Conservation (phyloP, 53 echinoderm and acorn worm genomes). For the Echinarachnius parma region DNA sequence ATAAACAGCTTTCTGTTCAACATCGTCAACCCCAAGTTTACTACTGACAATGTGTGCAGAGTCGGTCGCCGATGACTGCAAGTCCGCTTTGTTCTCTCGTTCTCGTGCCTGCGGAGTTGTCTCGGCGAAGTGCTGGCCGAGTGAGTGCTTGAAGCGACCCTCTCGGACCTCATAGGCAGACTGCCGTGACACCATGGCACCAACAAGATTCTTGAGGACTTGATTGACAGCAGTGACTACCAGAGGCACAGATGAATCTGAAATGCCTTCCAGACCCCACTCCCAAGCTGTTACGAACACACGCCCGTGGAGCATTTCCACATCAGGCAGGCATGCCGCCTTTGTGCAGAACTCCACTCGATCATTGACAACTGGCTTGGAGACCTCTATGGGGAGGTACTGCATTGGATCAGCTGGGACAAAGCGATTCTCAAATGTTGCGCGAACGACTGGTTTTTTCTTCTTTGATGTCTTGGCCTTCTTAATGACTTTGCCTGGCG, state of each 20-base stretch:
- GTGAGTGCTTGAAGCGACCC: slow-evolving; percentile 70
- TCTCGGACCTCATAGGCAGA: slow-evolving; percentile 73
- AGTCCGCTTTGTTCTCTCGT: slow-evolving; percentile 18
- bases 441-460: slow-evolving; percentile 74
- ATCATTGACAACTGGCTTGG: slow-evolving; percentile 59
- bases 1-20: slow-evolving; percentile 80
- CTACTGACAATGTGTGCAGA: slow-evolving; percentile 35
- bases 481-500: slow-evolving; percentile 57
- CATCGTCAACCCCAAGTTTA: slow-evolving; percentile 60
- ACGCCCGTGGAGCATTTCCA: slow-evolving; percentile 87
- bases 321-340: slow-evolving; percentile 80
- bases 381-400: slow-evolving; percentile 73
- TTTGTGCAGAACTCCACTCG: slow-evolving; percentile 80
- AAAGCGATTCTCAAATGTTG: slow-evolving; percentile 92
- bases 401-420: slow-evolving; percentile 82
- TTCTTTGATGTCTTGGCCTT: slow-evolving; percentile 81
- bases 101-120: slow-evolving; percentile 22
- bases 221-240: slow-evolving; percentile 76
- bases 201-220: slow-evolving; percentile 81
- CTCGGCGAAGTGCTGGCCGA: slow-evolving; percentile 64
- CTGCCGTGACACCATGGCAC: slow-evolving; percentile 66
- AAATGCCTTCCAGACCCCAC: slow-evolving; percentile 83
- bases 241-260: slow-evolving; percentile 72
- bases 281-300: slow-evolving; percentile 99
- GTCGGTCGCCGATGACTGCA: slow-evolving; percentile 3